These are phyloP conservation scores for Oenanthe oenanthe DNA, from an alignment of 2,113 vertebrate species.

Conservation along the genomic window DNA sequence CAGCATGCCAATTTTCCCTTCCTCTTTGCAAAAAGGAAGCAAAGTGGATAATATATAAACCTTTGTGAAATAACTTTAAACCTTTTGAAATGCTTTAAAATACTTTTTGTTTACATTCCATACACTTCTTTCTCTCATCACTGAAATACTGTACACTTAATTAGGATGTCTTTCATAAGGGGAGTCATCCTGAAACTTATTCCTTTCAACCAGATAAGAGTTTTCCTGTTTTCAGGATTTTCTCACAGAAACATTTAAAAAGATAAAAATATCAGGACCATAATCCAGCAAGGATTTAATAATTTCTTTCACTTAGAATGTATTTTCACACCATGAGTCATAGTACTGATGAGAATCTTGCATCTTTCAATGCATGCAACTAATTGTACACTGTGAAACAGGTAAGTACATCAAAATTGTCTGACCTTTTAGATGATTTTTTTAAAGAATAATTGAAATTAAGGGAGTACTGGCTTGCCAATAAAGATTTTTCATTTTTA, in stretches of 20 bases:
- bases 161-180: neutral
- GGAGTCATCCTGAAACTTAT: neutral
- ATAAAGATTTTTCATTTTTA: neutral
- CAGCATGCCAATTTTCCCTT: neutral
- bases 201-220: neutral
- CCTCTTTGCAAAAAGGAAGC: neutral
- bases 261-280: neutral
- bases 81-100: neutral
- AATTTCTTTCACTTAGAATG: neutral
- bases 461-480: neutral
- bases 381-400: neutral
- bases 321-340: neutral
- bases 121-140: neutral
- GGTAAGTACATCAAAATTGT: neutral
- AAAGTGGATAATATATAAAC: neutral
- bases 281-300: neutral
- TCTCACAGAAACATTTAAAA: neutral
- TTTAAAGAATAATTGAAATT: neutral
- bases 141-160: neutral
- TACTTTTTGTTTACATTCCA: neutral
- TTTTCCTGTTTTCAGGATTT: neutral
- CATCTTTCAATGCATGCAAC: neutral
- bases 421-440: neutral
- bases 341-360: neutral
- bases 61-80: neutral